A percentile compares a stretch with the other conserved stretches of the same genome.
phyloP scores from a whole-genome alignment of 2,113 vertebrate species.

The Colinus virginianus region DNA sequence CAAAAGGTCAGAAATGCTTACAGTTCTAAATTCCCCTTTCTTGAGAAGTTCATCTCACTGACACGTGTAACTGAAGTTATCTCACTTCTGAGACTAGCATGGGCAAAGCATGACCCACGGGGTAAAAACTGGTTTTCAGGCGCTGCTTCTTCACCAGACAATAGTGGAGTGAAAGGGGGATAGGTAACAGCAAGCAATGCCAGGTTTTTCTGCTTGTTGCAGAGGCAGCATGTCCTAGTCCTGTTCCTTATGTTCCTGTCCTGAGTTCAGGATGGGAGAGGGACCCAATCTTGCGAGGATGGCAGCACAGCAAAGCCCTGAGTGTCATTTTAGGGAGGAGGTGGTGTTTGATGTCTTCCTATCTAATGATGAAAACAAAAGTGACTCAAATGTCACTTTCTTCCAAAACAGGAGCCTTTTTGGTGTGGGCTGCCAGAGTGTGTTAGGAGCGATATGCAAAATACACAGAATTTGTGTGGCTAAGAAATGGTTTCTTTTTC shows the following conservation, averaged over 20 bases:
- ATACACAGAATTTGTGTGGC: neutral
- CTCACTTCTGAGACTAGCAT: neutral
- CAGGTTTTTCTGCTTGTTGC: neutral
- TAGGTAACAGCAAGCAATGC: neutral
- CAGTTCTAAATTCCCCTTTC: neutral
- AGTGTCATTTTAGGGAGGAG: neutral
- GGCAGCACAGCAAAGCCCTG: neutral
- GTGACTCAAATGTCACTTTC: constrained; percentile 67
- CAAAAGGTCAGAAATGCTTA: neutral
- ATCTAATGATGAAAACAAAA: constrained; percentile 52
- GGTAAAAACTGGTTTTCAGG: neutral
- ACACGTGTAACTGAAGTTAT: neutral
- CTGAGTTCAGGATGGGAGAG: neutral
- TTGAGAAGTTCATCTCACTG: neutral
- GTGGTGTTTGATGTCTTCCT: constrained; percentile 27
- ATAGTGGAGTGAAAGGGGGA: neutral
- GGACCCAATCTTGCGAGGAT: neutral
- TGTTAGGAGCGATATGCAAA: constrained; percentile 48
- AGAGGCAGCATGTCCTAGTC: neutral
- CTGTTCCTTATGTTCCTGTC: neutral
- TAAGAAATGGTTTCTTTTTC: constrained; percentile 22
- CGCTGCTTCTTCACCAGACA: neutral
- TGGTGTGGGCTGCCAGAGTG: constrained; percentile 11
- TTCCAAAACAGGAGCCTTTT: constrained; percentile 53
- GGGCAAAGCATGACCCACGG: neutral